Base-by-base conservation (phyloP, 2,113 vertebrate species). In the Eidolon helvum region DNA sequence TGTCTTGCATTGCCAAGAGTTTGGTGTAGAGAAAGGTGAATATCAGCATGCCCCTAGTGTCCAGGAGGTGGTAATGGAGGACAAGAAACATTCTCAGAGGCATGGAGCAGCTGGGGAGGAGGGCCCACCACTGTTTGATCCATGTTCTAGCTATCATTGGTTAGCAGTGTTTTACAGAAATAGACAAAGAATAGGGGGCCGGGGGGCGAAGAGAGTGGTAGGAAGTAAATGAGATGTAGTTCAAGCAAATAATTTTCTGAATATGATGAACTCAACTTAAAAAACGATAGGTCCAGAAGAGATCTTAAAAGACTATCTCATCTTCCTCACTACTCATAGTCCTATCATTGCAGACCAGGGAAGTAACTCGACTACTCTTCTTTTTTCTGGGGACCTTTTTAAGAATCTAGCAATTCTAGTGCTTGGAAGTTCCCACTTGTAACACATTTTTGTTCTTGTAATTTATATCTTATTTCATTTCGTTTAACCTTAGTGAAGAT, bases 381-480 rank as follows among this genome's bases (percentile, higher is more conserved):
- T 7, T 87, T 72, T 48, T 88, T 90, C 78, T 55, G 28, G 80
- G 59, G n/a, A 71, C 30, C 79, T 94, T 84, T 88, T 63, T 95
- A 72, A 82, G 50, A 93, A 90, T 95, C 66, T 66, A 86, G 84
- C 65, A 89, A 88, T 87, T 45, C 43, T 93, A 57, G 50, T 22
- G 61, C 79, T 96, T 94, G 71, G 71, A 97, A 91, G 48, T 78
- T 79, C 77, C 40, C 35, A 53, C 38, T 88, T 95, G 28, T 57
- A 88, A 79, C 61, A 92, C 74, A 68, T 85, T 96, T 85, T 85
- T 69, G 78, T 92, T 91, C 71, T 96, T 75, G 95, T 65, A 78
- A 96, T 95, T 95, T 88, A 89, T 87, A 91, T 93, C 68, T 97
- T 84, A 93, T 48, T 97, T 91, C 66, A 92, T 92, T 95, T 83